Percentiles rank a stretch among this genome's conserved stretches.
phyloP scores from a whole-genome alignment of 2,113 vertebrate species.

The Pelmatolapia mariae region DNA sequence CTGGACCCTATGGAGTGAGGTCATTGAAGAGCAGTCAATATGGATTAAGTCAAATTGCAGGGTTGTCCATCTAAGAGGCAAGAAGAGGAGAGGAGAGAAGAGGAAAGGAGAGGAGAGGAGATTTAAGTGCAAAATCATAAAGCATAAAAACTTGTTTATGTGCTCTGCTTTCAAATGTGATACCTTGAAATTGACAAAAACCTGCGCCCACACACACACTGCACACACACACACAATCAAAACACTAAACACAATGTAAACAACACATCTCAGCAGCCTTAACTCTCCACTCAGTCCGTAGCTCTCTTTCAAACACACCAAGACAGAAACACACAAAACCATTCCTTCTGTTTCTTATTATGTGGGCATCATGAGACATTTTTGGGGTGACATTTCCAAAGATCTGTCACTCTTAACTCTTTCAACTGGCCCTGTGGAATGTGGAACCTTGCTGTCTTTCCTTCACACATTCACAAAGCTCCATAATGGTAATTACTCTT shows the following conservation, averaged over 20 bases:
- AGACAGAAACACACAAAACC: neutral
- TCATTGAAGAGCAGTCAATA: slow-evolving; percentile 73
- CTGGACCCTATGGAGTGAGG: slow-evolving; percentile 65
- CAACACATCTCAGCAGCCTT: neutral
- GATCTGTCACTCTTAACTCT: slow-evolving; percentile 61
- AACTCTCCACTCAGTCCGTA: neutral
- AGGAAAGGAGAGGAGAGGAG: neutral
- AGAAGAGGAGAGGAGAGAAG: neutral
- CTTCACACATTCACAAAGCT: slow-evolving; percentile 65
- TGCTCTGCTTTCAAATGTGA: slow-evolving; percentile 32
- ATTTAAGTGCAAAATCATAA: neutral
- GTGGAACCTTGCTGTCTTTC: slow-evolving; percentile 51
- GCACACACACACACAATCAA: neutral
- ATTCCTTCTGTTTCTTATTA: slow-evolving; percentile 68
- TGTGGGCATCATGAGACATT: slow-evolving; percentile 47
- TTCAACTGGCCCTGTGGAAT: slow-evolving; percentile 58
- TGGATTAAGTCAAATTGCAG: slow-evolving; percentile 73
- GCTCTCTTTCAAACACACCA: neutral
- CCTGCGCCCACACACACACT: neutral
- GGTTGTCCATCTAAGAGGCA: slow-evolving; percentile 48
- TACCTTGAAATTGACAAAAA: slow-evolving; percentile 5
- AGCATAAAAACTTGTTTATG: slow-evolving; percentile 23
- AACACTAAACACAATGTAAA: neutral
- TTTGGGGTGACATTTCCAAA: slow-evolving; percentile 61
- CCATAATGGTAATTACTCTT: slow-evolving; percentile 66